phyloP scores from a whole-genome alignment of 2,888 invertebrate genomes.

The Tetranychus truncatus region DNA sequence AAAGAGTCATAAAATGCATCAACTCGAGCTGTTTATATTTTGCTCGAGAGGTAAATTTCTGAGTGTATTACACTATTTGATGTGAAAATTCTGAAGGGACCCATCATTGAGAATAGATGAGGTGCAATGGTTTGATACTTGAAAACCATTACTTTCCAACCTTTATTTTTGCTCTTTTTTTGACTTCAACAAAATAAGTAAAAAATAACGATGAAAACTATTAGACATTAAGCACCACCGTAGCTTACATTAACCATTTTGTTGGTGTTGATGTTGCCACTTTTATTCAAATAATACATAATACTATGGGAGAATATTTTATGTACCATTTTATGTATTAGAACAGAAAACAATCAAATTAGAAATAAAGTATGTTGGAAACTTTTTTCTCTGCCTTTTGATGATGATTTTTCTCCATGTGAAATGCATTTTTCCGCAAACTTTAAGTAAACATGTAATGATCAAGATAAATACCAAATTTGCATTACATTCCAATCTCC shows the following conservation, averaged over 20 bases:
- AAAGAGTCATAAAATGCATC: no score
- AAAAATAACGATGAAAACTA: not conserved
- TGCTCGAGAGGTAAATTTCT: not conserved
- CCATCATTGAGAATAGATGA: not conserved
- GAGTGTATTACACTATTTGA: not conserved
- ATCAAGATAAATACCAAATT: no score
- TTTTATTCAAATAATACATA: not conserved
- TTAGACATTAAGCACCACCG: not conserved
- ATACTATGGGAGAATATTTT: not conserved
- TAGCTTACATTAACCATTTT: not conserved
- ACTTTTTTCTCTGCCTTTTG: not conserved
- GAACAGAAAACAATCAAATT: not conserved
- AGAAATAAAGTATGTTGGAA: not conserved
- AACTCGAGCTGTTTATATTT: no score
- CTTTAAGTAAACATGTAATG: no score
- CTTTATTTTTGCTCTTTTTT: not conserved
- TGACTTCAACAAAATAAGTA: not conserved
- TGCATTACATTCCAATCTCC: no score
- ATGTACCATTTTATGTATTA: not conserved
- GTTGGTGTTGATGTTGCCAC: not conserved
- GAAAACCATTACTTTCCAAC: not conserved
- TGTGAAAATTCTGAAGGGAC: slow-evolving; percentile 1
- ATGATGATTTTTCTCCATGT: not conserved
- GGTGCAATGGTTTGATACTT: not conserved
- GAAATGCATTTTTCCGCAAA: not conserved